Evolutionary conservation across 2,888 invertebrate genomes (phyloP).

Genomic region (Dasysyrphus albostriatus): DNA sequence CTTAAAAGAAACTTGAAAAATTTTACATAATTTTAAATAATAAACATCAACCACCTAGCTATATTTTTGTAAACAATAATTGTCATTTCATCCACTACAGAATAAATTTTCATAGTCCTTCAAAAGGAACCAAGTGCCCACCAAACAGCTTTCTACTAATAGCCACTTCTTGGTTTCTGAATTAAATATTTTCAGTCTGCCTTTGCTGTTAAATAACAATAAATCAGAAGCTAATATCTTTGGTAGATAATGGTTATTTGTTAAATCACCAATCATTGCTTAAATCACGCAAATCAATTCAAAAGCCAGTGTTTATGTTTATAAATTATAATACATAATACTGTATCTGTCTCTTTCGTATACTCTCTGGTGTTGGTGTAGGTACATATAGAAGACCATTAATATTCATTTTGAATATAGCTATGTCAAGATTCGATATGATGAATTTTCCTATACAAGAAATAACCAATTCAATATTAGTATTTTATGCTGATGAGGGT

Average conservation of each 20-base stretch:
- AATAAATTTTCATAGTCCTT: no score
- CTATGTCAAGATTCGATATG: conserved; percentile 43
- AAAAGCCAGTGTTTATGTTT: not conserved
- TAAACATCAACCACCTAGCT: no score
- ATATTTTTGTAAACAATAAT: no score
- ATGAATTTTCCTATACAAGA: conserved; percentile 22
- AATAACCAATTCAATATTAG: conserved; percentile 55
- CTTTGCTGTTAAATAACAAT: not conserved
- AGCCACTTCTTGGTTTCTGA: not conserved
- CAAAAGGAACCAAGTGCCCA: no score
- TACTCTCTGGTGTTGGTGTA: not conserved
- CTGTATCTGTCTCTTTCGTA: not conserved
- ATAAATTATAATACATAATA: not conserved
- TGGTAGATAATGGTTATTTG: not conserved
- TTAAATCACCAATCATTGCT: conserved; percentile 4
- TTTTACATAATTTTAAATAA: no score
- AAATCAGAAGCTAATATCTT: not conserved
- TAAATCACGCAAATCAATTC: conserved; percentile 25
- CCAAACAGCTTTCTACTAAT: no score
- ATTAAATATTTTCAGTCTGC: not conserved
- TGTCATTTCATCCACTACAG: no score
- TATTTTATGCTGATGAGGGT: conserved; percentile 61
- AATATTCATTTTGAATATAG: conserved; percentile 50
- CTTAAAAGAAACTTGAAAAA: no score
- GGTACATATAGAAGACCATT: conserved; percentile 5